Conservation (phyloP, 1,140 invertebrate genomes). For the Tribolium madens region DNA sequence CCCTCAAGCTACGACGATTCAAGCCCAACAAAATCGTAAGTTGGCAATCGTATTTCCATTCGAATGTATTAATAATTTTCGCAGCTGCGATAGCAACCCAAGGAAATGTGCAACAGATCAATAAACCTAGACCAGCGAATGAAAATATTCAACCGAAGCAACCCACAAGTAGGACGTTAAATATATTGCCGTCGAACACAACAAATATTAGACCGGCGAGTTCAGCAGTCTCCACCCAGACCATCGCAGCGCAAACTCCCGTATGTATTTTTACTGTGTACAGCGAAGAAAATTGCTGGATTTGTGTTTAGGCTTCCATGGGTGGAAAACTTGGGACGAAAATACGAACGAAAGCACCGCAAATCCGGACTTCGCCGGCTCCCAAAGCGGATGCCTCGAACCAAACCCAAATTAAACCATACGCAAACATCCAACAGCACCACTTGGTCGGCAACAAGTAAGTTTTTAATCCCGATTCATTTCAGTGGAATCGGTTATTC, state of each 20-base stretch:
- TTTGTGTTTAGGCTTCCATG: conserved; percentile 61
- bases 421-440: conserved; percentile 65
- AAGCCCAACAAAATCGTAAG: conserved; percentile 71
- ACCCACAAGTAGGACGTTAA: conserved; percentile 69
- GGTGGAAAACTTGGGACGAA: conserved; percentile 68
- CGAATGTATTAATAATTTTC: conserved; percentile 45
- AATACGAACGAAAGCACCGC: conserved; percentile 65
- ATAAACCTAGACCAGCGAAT: conserved; percentile 69
- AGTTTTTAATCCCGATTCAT: conserved; percentile 47
- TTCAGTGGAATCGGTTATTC: conserved; percentile 10
- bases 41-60: conserved; percentile 16
- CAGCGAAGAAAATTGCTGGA: background rate
- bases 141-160: conserved; percentile 69
- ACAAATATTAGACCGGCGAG: conserved; percentile 78
- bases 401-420: conserved; percentile 72
- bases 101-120: conserved; percentile 70
- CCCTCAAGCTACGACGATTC: conserved; percentile 73
- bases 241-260: conserved; percentile 74
- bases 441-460: conserved; percentile 65
- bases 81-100: conserved; percentile 67
- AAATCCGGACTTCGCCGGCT: conserved; percentile 73
- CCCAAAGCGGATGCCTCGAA: conserved; percentile 80
- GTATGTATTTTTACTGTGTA: conserved; percentile 61
- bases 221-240: conserved; percentile 84
- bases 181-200: conserved; percentile 76